Percentiles rank a stretch among this genome's conserved stretches.
Evolutionary conservation across 2,113 vertebrate species (phyloP).

Genomic region (Leucosticte australis): DNA sequence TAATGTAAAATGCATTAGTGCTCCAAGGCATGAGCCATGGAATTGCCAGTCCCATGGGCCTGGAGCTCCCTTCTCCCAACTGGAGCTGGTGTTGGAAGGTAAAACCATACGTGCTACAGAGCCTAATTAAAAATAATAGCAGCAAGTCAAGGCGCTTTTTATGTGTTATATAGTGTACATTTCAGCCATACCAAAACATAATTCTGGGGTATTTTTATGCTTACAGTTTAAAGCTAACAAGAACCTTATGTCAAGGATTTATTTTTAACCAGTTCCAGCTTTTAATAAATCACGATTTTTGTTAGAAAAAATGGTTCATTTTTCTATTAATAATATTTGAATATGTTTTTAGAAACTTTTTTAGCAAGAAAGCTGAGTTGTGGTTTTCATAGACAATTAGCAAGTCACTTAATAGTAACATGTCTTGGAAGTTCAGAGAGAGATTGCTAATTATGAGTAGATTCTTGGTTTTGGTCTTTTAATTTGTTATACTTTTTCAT

Average conservation of each 20-base stretch:
- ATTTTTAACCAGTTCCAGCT: conserved; percentile 76
- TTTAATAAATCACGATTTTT: conserved; percentile 76
- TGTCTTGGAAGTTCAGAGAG: background rate
- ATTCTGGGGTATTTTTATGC: conserved; percentile 72
- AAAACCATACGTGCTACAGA: conserved; percentile 68
- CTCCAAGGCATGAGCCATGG: conserved; percentile 61
- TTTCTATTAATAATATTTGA: conserved; percentile 71
- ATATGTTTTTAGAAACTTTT: conserved; percentile 63
- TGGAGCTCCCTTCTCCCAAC: conserved; percentile 28
- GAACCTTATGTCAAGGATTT: conserved; percentile 76
- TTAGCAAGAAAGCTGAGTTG: background rate
- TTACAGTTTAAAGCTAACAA: conserved; percentile 78
- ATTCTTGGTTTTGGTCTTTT: background rate
- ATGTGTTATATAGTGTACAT: conserved; percentile 60
- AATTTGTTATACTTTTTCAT: background rate
- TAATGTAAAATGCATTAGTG: conserved; percentile 76
- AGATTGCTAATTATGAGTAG: background rate
- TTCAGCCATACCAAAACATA: conserved; percentile 69
- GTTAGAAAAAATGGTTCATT: conserved; percentile 69
- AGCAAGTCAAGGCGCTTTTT: conserved; percentile 63
- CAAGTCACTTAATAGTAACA: background rate
- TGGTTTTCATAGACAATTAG: background rate
- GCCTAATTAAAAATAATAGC: conserved; percentile 82
- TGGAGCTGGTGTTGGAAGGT: conserved; percentile 71
- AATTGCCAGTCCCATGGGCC: conserved; percentile 65